Percentiles rank a stretch among this genome's conserved stretches.
Conservation (phyloP, 2,888 invertebrate genomes). For the Eristalis pertinax region DNA sequence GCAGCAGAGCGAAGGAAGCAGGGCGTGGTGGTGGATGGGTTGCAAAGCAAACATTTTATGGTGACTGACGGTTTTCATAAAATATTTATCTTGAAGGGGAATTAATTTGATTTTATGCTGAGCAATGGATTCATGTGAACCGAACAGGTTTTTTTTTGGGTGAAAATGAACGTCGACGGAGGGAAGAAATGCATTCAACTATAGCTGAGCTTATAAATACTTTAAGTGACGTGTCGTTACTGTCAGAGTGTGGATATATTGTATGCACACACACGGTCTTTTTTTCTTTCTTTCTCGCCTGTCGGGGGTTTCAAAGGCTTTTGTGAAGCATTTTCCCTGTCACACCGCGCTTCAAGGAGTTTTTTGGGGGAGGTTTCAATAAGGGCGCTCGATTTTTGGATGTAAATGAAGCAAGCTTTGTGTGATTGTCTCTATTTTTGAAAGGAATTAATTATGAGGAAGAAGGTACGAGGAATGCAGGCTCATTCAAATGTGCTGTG, state of each 20-base stretch:
- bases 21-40: too few species aligned
- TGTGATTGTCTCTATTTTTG: too few species aligned
- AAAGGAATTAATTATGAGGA: too few species aligned
- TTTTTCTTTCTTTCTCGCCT: neutral
- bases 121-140: slow-evolving; percentile 18
- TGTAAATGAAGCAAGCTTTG: too few species aligned
- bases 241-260: neutral
- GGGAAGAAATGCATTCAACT: neutral
- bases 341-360: neutral
- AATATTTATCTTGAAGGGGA: slow-evolving; percentile 44
- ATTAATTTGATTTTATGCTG: slow-evolving; percentile 50
- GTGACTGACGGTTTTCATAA: slow-evolving; percentile 37
- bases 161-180: neutral
- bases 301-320: neutral
- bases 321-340: neutral
- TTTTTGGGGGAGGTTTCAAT: neutral
- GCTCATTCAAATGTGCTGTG: too few species aligned
- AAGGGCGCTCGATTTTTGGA: too few species aligned
- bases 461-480: too few species aligned
- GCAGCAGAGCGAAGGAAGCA: neutral
- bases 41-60: slow-evolving; percentile 13
- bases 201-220: neutral
- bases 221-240: neutral
- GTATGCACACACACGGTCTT: neutral
- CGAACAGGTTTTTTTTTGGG: slow-evolving; percentile 4